Evolutionary conservation across 2,888 invertebrate species (phyloP), one percentile per base, ranked within the genome.

Genomic region (Halictus ligatus): DNA sequence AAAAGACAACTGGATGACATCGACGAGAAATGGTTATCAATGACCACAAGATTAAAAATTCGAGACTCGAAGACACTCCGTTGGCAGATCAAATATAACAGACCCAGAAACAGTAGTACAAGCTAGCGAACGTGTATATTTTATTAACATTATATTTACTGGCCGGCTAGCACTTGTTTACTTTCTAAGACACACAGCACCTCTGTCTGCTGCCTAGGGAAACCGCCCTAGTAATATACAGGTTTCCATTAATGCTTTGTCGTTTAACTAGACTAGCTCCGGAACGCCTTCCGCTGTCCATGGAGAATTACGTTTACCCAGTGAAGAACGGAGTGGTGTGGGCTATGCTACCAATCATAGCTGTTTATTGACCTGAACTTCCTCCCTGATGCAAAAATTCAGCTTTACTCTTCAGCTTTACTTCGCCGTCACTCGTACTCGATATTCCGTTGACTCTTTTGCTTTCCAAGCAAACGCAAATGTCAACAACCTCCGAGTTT

Each of bases 141-240:
- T 94, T 94, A 93, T 94, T 94, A 92, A 93, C 91, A 90, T 91
- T 91, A 91, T 94, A 94, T 93, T 93, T 94, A 92, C 92, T 81
- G 77, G 88, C 84, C 87, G 87, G 91, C 92, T 92, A 91, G 86
- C 89, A 91, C 91, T 91, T 93, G 92, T 93, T 94, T 93, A 90
- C 93, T 91, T 90, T 90, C 90, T 85, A 93, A 92, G 91, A 93
- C 88, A 91, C 90, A 89, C 87, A 88, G 78, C 50, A 75, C 84
- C 80, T 79, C 84, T 83, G 83, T 86, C 86, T 87, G 80, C 89
- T 81, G 81, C 75, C 83, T 80, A 73, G 85, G 84, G 88, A 77
- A 84, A 85, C 87, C 84, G 84, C 84, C 81, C 85, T 75, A 71
- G 86, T 92, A 91, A 92, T 92, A 91, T 92, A 90, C 83, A 90